Conservation (phyloP, 2,113 vertebrate genomes). For the Ammodramus savannarum region DNA sequence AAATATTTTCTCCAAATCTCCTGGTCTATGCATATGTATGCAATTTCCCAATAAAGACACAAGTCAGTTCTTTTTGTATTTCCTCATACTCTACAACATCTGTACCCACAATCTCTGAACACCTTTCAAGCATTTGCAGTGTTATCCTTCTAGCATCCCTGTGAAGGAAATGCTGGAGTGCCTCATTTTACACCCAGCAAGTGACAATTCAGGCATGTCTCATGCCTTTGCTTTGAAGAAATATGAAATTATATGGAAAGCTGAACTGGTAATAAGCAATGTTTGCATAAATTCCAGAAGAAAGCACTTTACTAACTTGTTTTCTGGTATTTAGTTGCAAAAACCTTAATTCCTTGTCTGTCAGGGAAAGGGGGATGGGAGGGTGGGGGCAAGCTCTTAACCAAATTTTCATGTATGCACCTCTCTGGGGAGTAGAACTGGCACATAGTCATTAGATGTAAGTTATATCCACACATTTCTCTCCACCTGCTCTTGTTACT, state of each 20-base stretch:
- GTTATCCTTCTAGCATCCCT: not conserved
- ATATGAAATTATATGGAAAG: not conserved
- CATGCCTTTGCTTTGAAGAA: not conserved
- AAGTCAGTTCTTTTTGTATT: not conserved
- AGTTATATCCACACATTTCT: not conserved
- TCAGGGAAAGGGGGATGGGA: accelerated
- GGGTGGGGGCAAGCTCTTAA: not conserved
- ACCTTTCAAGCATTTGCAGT: not conserved
- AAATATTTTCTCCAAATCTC: not conserved
- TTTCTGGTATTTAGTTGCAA: not conserved
- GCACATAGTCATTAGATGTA: not conserved
- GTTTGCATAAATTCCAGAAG: not conserved
- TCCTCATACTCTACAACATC: not conserved
- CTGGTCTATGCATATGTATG: not conserved
- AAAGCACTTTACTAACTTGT: not conserved
- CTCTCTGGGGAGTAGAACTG: not conserved
- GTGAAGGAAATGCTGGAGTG: not conserved
- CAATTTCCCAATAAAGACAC: not conserved
- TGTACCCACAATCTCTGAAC: not conserved
- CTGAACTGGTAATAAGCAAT: not conserved
- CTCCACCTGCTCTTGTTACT: constrained; percentile 3
- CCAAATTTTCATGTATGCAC: not conserved
- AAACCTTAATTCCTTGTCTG: not conserved
- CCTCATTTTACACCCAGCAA: not conserved
- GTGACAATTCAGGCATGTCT: not conserved